Evolutionary conservation across 2,797 vertebrate genomes (phyloP).

Genomic region (Trematomus bernacchii): DNA sequence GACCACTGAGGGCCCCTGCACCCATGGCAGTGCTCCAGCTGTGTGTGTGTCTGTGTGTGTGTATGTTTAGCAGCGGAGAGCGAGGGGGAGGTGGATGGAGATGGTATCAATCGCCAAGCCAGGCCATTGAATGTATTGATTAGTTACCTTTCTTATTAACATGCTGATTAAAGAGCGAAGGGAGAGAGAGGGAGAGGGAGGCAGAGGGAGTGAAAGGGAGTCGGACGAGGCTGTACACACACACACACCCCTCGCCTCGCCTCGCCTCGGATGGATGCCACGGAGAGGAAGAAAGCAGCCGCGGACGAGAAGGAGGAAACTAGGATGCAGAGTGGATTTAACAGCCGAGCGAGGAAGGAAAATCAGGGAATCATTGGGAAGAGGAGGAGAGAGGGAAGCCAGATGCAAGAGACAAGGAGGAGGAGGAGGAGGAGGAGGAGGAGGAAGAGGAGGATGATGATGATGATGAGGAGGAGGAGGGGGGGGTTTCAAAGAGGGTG

Average conservation of each 20-base stretch:
- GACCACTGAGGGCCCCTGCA: constrained; percentile 57
- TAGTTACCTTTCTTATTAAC: constrained; percentile 88
- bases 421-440: constrained; percentile 19
- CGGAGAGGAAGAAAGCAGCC: constrained; percentile 63
- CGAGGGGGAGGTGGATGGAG: constrained; percentile 82
- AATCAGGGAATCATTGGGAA: constrained; percentile 65
- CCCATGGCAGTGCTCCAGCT: constrained; percentile 48
- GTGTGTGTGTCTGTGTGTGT: constrained; percentile 69
- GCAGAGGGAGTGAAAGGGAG: constrained; percentile 59
- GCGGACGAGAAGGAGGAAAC: constrained; percentile 23
- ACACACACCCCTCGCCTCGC: constrained; percentile 63
- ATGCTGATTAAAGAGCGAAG: constrained; percentile 87
- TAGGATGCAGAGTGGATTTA: constrained; percentile 79
- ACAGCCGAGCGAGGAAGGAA: constrained; percentile 58
- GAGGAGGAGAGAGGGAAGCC: constrained; percentile 62
- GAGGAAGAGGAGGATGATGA: constrained; percentile 19
- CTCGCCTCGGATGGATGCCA: constrained; percentile 50
- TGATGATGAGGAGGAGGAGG: no score
- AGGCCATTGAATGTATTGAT: constrained; percentile 87
- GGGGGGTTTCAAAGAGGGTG: constrained; percentile 49
- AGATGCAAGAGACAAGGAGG: constrained; percentile 61
- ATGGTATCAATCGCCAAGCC: constrained; percentile 85
- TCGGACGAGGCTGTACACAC: constrained; percentile 59
- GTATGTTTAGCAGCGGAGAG: constrained; percentile 68
- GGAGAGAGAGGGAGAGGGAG: constrained; percentile 72